Base-by-base conservation (phyloP, 2,113 vertebrate genomes). In the Heliornis fulica region DNA sequence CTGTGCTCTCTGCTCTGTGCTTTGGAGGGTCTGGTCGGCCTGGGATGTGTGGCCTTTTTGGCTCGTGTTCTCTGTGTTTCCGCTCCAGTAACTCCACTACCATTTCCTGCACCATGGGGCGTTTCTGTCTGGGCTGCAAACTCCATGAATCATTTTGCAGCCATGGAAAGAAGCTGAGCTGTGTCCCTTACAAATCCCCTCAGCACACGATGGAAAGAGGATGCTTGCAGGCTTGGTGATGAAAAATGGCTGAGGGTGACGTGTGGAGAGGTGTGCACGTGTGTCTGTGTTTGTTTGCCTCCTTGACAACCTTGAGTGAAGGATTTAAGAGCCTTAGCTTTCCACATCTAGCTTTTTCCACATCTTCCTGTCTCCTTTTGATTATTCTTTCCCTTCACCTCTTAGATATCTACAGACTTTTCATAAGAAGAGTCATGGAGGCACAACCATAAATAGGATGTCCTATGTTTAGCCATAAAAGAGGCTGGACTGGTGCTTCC, bases 1-100 rank as follows among this genome's bases (percentile, higher is more conserved):
- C 0, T 23, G 45, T 26, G 38, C 51, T 12, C 0, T n/a, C n/a
- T n/a, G 0, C 31, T 75, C 43, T 60, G n/a, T 40, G 87, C 13
- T 77, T 48, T 23, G 57, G 48, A 86, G 59, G 50, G 11, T 32
- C 88, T 69, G 54, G 11, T 15, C 10, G 2, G 60, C 32, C 23
- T 57, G 79, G 68, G 75, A 75, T 1, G 0, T 7, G 84, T 3
- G 2, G 32, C 3, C 51, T n/a, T 94, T 85, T 86, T 93, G 77
- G 77, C 84, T 84, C 1, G 0, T 54, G 34, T 36, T 91, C 54
- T 41, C n/a, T 4, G 0, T 0, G 0, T 79, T 96, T 92, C 94
- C 5, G 0, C 22, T 87, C 66, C 53, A 82, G 65, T 54, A 70
- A 59, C 43, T 94, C 74, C 2, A 0, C 26, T 54, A 36, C n/a